phyloP scores from a whole-genome alignment of 1,140 invertebrate species.

The Hylaeus anthracinus region DNA sequence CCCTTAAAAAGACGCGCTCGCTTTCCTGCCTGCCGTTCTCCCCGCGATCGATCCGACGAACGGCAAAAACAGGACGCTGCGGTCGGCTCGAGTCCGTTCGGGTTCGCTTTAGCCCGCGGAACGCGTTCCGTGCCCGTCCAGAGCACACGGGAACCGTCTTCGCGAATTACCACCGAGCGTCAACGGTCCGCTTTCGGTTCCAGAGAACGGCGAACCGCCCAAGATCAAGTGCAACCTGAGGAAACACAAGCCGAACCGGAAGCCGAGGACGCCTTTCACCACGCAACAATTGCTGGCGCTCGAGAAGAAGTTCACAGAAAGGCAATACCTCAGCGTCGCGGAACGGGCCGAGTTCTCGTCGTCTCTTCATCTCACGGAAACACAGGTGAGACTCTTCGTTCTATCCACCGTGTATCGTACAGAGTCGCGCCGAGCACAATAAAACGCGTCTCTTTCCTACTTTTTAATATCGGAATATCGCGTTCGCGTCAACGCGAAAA shows the following conservation, averaged over 20 bases:
- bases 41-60: slow-evolving; percentile 30
- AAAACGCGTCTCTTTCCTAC: no score
- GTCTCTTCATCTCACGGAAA: slow-evolving; percentile 96
- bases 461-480: no score
- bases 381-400: slow-evolving; percentile 85
- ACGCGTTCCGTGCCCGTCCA: slow-evolving; percentile 7
- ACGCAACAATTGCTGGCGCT: slow-evolving; percentile 96
- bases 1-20: slow-evolving; percentile 61
- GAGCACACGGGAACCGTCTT: neutral
- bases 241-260: slow-evolving; percentile 97
- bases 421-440: no score
- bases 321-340: slow-evolving; percentile 97
- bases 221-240: slow-evolving; percentile 96
- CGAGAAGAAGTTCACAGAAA: slow-evolving; percentile 97
- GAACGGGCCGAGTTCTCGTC: slow-evolving; percentile 98
- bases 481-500: no score
- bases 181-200: slow-evolving; percentile 41
- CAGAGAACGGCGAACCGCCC: slow-evolving; percentile 88
- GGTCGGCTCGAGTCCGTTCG: slow-evolving; percentile 46
- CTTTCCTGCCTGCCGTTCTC: slow-evolving; percentile 20
- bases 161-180: slow-evolving; percentile 9
- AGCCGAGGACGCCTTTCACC: slow-evolving; percentile 98
- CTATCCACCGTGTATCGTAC: no score
- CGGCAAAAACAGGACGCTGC: slow-evolving; percentile 65
- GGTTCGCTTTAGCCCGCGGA: slow-evolving; percentile 20